Percentiles rank a stretch among this genome's conserved stretches.
These are phyloP conservation scores for Rhegmatorhina hoffmannsi DNA, from an alignment of 2,113 vertebrate genomes.

Conservation along the genomic window DNA sequence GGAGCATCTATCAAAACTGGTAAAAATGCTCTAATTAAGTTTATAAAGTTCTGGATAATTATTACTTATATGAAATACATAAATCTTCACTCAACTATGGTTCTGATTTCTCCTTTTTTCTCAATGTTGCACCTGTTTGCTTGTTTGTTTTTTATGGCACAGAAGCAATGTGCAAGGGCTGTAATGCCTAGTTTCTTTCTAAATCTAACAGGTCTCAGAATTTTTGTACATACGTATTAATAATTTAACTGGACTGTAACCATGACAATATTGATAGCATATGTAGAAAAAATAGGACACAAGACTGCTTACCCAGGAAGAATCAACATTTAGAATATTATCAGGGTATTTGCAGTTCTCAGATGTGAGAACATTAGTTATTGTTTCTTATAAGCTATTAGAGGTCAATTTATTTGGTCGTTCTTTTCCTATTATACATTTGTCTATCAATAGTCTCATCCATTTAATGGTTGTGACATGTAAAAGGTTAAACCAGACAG, in stretches of 20 bases:
- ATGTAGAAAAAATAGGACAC: conserved; percentile 4
- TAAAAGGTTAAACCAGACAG: conserved; percentile 4
- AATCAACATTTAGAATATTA: not conserved
- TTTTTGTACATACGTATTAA: not conserved
- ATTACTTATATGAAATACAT: not conserved
- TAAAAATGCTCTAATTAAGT: not conserved
- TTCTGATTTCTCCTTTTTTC: not conserved
- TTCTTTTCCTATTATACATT: not conserved
- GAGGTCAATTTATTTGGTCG: not conserved
- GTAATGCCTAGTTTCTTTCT: not conserved
- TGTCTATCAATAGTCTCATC: not conserved
- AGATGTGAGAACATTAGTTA: not conserved
- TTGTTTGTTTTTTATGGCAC: not conserved
- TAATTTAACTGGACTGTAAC: conserved; percentile 27
- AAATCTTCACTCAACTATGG: not conserved
- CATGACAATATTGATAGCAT: conserved; percentile 44
- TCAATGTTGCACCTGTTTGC: not conserved
- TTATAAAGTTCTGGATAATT: not conserved
- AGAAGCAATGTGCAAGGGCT: not conserved
- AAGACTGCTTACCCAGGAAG: not conserved
- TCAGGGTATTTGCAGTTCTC: not conserved
- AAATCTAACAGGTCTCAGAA: not conserved
- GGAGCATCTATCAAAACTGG: not conserved
- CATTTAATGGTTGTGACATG: not conserved
- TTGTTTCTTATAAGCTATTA: not conserved